Conservation (phyloP, 1,140 invertebrate species). For the Geopemphigus sp. region DNA sequence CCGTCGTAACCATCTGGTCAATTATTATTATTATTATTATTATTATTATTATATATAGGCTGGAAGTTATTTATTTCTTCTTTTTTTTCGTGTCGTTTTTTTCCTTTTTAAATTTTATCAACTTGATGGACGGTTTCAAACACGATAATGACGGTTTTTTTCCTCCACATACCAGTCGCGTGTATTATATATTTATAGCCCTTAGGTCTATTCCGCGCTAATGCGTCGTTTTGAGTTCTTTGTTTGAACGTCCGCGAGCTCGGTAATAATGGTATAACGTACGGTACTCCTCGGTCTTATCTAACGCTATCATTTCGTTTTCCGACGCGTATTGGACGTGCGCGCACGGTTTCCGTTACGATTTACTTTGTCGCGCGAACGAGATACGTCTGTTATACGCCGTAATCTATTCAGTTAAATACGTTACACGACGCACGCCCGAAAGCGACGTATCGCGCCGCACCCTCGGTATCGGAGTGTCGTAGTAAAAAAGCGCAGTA, state of each 20-base stretch:
- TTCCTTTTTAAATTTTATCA: conserved; percentile 7
- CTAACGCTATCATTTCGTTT: too few species aligned
- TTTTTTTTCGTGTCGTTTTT: conserved; percentile 10
- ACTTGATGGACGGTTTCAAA: conserved; percentile 21
- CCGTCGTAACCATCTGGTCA: conserved; percentile 24
- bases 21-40: conserved; percentile 37
- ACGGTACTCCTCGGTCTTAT: too few species aligned
- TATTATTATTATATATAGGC: not conserved
- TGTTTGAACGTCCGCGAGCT: not conserved
- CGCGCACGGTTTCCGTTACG: too few species aligned
- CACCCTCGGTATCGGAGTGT: too few species aligned
- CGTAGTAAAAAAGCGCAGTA: too few species aligned
- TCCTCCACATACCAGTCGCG: not conserved
- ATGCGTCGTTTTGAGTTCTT: not conserved
- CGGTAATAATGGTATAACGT: too few species aligned
- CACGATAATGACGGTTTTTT: conserved; percentile 24
- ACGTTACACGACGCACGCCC: too few species aligned
- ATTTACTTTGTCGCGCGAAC: too few species aligned
- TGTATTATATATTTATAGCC: not conserved
- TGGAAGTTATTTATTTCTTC: conserved; percentile 8
- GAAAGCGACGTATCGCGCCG: too few species aligned
- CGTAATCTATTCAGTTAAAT: too few species aligned
- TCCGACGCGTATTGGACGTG: too few species aligned
- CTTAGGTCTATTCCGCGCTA: not conserved
- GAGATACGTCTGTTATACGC: too few species aligned